Conservation (phyloP, 2,888 invertebrate genomes). For the Standfussiana lucernea region DNA sequence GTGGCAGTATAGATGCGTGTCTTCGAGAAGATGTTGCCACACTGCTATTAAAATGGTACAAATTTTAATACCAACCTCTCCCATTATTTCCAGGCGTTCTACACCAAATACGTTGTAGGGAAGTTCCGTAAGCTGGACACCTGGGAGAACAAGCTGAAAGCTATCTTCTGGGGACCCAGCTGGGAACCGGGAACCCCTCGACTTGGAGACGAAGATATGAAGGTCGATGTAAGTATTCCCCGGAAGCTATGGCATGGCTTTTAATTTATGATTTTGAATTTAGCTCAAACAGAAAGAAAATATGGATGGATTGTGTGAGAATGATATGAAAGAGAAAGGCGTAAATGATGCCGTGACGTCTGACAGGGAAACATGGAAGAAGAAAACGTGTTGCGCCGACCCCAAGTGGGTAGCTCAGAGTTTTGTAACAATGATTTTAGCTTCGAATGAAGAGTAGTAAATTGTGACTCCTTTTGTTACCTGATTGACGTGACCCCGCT, state of each 20-base stretch:
- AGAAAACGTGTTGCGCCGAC: too few relatives aligned
- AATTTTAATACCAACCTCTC: not conserved
- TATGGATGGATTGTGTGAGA: too few relatives aligned
- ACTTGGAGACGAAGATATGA: conserved; percentile 94
- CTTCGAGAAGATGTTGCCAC: not conserved
- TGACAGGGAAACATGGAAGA: too few relatives aligned
- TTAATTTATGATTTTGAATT: not conserved
- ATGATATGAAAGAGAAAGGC: too few relatives aligned
- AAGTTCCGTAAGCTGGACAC: conserved; percentile 91
- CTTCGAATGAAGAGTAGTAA: not conserved
- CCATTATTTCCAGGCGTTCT: conserved; percentile 92
- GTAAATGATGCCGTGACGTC: too few relatives aligned
- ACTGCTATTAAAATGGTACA: not conserved
- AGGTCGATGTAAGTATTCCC: conserved; percentile 92
- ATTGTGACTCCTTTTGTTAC: not conserved
- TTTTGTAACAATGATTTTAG: not conserved
- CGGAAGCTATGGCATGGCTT: not conserved
- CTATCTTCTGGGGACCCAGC: conserved; percentile 96
- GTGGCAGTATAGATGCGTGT: not conserved
- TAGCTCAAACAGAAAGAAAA: too few relatives aligned
- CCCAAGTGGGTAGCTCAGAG: too few relatives aligned
- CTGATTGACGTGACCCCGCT: not conserved
- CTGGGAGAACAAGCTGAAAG: conserved; percentile 92
- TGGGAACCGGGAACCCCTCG: conserved; percentile 95
- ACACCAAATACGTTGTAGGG: conserved; percentile 92